A percentile compares a stretch with the other conserved stretches of the same genome.
Conservation (phyloP, 1,140 invertebrate species). For the Brachystomella parvula region DNA sequence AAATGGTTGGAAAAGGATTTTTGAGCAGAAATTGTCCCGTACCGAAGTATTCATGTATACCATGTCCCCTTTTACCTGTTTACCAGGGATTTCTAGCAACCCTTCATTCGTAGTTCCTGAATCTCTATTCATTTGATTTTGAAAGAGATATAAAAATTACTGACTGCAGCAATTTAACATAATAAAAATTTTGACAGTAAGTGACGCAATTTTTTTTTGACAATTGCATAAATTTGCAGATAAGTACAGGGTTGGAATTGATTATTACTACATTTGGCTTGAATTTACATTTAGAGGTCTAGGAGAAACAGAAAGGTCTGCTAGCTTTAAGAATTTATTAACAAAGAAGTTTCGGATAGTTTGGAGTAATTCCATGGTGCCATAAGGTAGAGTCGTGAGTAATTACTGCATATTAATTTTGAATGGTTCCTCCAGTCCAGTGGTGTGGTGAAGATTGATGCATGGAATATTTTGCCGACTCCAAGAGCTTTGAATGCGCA, state of each 20-base stretch:
- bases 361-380: too few species aligned
- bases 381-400: too few species aligned
- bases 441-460: too few species aligned
- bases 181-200: too few species aligned
- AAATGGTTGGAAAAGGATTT: not conserved
- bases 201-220: not conserved
- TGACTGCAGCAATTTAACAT: too few species aligned
- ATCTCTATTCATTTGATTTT: not conserved
- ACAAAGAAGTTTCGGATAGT: too few species aligned
- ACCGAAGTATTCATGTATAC: not conserved
- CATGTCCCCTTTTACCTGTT: not conserved
- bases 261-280: not conserved
- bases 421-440: too few species aligned
- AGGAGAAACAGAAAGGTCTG: not conserved
- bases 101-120: not conserved
- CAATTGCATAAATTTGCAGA: not conserved
- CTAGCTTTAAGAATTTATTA: too few species aligned
- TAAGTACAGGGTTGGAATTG: not conserved
- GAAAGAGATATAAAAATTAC: not conserved
- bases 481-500: too few species aligned
- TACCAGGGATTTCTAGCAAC: not conserved
- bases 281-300: not conserved
- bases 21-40: not conserved
- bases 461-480: too few species aligned
- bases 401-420: too few species aligned